Evolutionary conservation across 2,113 vertebrate species (phyloP).

Genomic region (Steatornis caripensis): DNA sequence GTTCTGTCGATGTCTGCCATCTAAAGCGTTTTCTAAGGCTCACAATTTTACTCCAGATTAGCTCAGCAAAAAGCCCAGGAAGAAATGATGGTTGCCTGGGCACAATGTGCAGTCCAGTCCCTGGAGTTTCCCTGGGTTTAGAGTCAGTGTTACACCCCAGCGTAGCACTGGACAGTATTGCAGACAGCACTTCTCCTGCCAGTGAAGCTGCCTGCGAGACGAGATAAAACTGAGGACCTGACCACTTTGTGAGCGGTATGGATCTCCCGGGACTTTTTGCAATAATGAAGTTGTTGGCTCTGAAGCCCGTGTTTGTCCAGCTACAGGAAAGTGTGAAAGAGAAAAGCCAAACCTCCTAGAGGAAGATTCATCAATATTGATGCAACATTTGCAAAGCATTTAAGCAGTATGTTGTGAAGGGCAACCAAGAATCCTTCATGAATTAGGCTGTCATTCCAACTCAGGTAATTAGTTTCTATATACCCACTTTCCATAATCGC

Average conservation of each 20-base stretch:
- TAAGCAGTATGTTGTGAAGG: not conserved
- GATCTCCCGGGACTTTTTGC: not conserved
- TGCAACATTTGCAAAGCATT: not conserved
- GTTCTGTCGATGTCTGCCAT: not conserved
- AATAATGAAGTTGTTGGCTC: not conserved
- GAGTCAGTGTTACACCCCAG: not conserved
- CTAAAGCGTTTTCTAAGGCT: not conserved
- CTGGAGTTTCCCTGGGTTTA: not conserved
- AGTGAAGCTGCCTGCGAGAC: not conserved
- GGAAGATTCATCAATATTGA: not conserved
- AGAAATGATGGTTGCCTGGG: not conserved
- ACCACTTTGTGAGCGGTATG: not conserved
- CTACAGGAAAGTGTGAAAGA: not conserved
- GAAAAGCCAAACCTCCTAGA: constrained; percentile 7
- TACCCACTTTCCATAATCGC: not conserved
- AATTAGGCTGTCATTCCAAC: not conserved
- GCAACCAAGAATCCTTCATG: not conserved
- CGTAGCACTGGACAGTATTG: not conserved
- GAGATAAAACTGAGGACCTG: not conserved
- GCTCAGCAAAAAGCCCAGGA: not conserved
- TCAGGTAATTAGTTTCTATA: not conserved
- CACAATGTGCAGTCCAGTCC: not conserved
- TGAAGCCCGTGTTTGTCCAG: not conserved
- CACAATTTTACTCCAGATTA: not conserved
- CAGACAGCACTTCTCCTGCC: not conserved